A percentile compares a stretch with the other conserved stretches of the same genome.
Evolutionary conservation across 2,797 vertebrate species (phyloP).

Genomic region (Coluber constrictor): DNA sequence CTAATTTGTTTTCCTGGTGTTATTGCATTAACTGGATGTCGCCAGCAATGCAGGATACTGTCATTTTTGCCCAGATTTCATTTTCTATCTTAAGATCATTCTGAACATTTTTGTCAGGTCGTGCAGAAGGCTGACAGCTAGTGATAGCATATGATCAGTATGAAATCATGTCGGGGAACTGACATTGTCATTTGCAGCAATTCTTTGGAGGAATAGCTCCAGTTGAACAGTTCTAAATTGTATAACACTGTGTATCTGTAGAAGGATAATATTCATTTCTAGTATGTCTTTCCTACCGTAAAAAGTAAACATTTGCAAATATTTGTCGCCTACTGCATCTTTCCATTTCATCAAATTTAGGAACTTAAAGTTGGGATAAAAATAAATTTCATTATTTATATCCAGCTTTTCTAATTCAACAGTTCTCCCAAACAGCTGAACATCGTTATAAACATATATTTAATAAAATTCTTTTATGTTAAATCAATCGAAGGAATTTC

Average conservation of each 20-base stretch:
- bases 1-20: background rate
- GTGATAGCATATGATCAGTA: background rate
- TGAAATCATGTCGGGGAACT: background rate
- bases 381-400: background rate
- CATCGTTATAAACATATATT: background rate
- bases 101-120: background rate
- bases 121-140: background rate
- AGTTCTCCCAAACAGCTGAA: background rate
- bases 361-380: background rate
- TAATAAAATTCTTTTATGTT: background rate
- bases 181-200: background rate
- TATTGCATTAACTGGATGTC: background rate
- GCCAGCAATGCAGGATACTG: background rate
- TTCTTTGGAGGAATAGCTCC: background rate
- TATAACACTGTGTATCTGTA: background rate
- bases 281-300: background rate
- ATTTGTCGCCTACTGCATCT: background rate
- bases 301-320: background rate
- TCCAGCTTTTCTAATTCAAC: background rate
- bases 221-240: background rate
- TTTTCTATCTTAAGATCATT: background rate
- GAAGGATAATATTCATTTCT: background rate
- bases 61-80: background rate
- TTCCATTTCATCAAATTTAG: background rate
- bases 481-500: background rate